Base-by-base conservation (phyloP, 1,140 invertebrate genomes). In the Drosophila orosa region DNA sequence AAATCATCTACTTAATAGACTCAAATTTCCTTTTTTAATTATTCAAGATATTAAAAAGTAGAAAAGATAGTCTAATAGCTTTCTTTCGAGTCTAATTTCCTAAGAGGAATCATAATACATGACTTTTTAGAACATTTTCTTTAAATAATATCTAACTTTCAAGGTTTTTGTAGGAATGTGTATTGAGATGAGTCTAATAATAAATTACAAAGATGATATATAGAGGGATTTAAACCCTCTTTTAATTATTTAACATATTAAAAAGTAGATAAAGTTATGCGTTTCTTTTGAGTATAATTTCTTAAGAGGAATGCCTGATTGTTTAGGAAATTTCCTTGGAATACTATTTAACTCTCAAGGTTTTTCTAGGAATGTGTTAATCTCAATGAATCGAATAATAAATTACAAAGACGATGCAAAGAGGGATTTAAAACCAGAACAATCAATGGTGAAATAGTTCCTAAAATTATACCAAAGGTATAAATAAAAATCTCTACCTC, bases 391-490 rank as follows among this genome's bases (percentile, higher is more conserved):
- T 2, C 35, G 3, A 50, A 7, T 3, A 13, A 50, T 5, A 31
- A 31, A 52, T 31, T 19, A 3, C 0, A 8, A 8, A 27, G 24
- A 25, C 5, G 3, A 5, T 19, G 19, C 0, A n/a, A 8, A 1
- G 6, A 24, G 3, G 3, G 5, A 15, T 24, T 24, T 10, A 12
- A 12, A 12, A 0, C 3, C 0, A 1, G 0, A 24, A 7, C 2
- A 17, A 27, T 25, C 15, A 10, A 45, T 1, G 8, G 3, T 0
- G 7, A 7, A 13, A 48, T 6, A 47, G 15, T 10, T 17, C 8
- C 3, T 17, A 27, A 27, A 27, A 27, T 47, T 10, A 47, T 9
- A 25, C 0, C 13, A 25, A 44, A 5, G 19, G 1, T 6, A 0
- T 3, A 17, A 9, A 9, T 17, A 1, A 6, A 15, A 24, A 45